Conservation (phyloP, 2,888 invertebrate species). For the Pheosia gnoma region DNA sequence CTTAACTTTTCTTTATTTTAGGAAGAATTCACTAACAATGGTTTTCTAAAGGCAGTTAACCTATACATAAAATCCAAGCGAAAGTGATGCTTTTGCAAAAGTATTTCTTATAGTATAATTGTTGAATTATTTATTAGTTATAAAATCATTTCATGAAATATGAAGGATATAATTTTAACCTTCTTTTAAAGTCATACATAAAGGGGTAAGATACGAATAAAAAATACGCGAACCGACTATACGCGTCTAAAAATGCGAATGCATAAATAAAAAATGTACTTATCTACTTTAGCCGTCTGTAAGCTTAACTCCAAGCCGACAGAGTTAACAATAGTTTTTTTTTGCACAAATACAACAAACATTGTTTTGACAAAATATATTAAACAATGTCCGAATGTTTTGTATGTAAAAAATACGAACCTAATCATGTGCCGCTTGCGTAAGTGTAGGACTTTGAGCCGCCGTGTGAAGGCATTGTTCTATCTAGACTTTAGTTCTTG, state of each 20-base stretch:
- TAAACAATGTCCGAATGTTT: slow-evolving; percentile 64
- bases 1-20: no score
- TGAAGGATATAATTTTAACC: no score
- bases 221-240: not conserved
- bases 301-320: slow-evolving; percentile 41
- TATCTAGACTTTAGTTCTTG: slow-evolving; percentile 47
- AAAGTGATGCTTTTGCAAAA: no score
- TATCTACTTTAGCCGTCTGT: slow-evolving; percentile 29
- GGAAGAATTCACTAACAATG: no score
- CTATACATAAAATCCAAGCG: no score
- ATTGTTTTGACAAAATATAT: slow-evolving; percentile 60
- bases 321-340: slow-evolving; percentile 48
- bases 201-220: no score
- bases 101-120: no score
- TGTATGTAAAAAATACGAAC: slow-evolving; percentile 51
- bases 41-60: no score
- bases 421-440: slow-evolving; percentile 71
- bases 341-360: slow-evolving; percentile 51
- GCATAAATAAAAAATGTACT: not conserved
- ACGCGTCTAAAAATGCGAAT: not conserved
- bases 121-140: no score
- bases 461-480: slow-evolving; percentile 60
- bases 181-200: no score
- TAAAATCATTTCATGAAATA: no score
- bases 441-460: slow-evolving; percentile 55